Evolutionary conservation across 2,888 invertebrate genomes (phyloP).

Genomic region (Calameuta idolon): DNA sequence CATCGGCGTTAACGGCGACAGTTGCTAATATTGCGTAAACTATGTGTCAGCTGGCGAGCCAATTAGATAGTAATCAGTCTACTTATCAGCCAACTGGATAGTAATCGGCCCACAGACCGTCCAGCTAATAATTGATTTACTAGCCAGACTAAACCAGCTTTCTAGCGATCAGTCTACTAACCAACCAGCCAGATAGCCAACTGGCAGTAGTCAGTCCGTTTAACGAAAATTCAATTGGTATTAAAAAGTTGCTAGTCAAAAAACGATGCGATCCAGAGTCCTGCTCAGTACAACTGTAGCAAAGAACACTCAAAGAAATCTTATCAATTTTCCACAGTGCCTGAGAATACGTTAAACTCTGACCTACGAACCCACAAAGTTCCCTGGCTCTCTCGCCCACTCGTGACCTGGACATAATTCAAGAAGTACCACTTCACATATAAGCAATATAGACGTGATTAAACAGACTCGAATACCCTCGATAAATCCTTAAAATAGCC

Average conservation of each 20-base stretch:
- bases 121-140: background rate
- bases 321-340: background rate
- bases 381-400: background rate
- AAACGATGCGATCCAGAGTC: background rate
- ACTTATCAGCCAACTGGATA: background rate
- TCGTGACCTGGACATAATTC: constrained; percentile 45
- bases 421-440: constrained; percentile 41
- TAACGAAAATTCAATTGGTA: background rate
- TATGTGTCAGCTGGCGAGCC: background rate
- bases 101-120: background rate
- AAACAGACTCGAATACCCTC: constrained; percentile 29
- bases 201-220: background rate
- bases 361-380: background rate
- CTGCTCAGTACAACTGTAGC: background rate
- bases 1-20: background rate
- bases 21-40: background rate
- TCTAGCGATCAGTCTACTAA: background rate
- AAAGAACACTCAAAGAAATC: background rate
- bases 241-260: background rate
- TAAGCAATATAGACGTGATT: constrained; percentile 32
- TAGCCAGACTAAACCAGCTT: background rate
- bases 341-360: background rate
- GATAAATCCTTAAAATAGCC: constrained; percentile 17
- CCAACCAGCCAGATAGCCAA: background rate
- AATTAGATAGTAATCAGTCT: background rate